Percentiles rank a stretch among this genome's conserved stretches.
These are phyloP conservation scores for Pluvianellus socialis DNA, from an alignment of 2,113 vertebrate species.

Conservation along the genomic window DNA sequence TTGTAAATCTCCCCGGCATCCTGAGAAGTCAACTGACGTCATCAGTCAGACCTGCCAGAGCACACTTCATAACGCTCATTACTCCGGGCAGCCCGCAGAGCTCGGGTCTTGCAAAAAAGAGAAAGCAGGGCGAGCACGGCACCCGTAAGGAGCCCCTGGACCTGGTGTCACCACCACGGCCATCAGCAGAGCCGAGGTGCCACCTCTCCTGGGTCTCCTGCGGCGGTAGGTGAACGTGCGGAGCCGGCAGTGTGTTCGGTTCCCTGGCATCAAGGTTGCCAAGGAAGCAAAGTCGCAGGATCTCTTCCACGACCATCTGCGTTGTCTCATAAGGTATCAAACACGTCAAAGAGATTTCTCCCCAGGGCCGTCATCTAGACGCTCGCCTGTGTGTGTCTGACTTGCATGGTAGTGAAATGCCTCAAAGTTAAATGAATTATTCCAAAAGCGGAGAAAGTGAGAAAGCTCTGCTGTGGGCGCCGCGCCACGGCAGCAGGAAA, in stretches of 20 bases:
- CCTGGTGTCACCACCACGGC: background rate
- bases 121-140: background rate
- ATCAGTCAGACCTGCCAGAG: background rate
- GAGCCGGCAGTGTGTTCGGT: rapidly evolving
- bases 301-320: background rate
- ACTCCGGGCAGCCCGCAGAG: background rate
- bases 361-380: background rate
- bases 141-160: rapidly evolving
- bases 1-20: slow-evolving; percentile 4
- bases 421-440: background rate
- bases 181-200: background rate
- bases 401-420: background rate
- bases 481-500: background rate
- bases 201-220: background rate
- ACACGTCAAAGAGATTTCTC: background rate
- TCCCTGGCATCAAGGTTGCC: background rate
- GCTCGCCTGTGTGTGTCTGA: background rate
- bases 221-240: rapidly evolving
- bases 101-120: rapidly evolving
- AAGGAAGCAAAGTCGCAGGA: background rate
- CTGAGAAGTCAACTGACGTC: background rate
- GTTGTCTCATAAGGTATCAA: background rate
- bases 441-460: background rate
- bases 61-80: background rate
- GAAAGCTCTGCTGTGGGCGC: background rate